These are phyloP conservation scores for Oncorhynchus mykiss DNA, from an alignment of 2,113 vertebrate species.

Conservation along the genomic window DNA sequence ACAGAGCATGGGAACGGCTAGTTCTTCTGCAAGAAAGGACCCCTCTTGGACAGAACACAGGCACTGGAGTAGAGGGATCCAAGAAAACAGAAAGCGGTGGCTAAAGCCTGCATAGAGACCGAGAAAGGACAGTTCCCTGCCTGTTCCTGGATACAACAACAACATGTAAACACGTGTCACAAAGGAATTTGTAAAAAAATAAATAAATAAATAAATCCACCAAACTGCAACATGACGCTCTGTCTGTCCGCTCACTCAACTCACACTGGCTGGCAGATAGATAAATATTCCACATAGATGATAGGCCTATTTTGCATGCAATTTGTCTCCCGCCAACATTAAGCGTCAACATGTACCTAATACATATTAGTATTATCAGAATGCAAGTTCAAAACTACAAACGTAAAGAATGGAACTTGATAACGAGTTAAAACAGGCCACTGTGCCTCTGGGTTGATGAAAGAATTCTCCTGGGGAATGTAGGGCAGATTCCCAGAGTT, in stretches of 20 bases:
- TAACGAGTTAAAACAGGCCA: background rate
- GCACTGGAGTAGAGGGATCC: too few relatives aligned
- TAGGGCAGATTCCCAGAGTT: background rate
- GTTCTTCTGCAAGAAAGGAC: background rate
- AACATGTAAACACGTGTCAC: too few relatives aligned
- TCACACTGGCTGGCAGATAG: constrained; percentile 66
- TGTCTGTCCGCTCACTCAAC: constrained; percentile 2
- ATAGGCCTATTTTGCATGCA: too few relatives aligned
- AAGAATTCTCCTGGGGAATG: background rate
- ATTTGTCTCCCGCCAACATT: too few relatives aligned
- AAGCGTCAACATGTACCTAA: too few relatives aligned
- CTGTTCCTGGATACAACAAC: too few relatives aligned
- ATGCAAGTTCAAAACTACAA: background rate
- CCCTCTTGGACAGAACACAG: background rate
- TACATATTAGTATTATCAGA: background rate
- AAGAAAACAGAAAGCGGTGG: too few relatives aligned
- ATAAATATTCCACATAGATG: too few relatives aligned
- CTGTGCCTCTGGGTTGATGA: background rate
- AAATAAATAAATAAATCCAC: background rate
- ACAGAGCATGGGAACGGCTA: constrained; percentile 29
- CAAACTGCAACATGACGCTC: background rate
- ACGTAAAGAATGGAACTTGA: background rate
- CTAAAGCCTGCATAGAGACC: too few relatives aligned
- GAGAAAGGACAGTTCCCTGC: too few relatives aligned
- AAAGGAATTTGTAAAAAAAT: too few relatives aligned